phyloP scores from a whole-genome alignment of 2,888 invertebrate genomes.

The Tetragonisca angustula region DNA sequence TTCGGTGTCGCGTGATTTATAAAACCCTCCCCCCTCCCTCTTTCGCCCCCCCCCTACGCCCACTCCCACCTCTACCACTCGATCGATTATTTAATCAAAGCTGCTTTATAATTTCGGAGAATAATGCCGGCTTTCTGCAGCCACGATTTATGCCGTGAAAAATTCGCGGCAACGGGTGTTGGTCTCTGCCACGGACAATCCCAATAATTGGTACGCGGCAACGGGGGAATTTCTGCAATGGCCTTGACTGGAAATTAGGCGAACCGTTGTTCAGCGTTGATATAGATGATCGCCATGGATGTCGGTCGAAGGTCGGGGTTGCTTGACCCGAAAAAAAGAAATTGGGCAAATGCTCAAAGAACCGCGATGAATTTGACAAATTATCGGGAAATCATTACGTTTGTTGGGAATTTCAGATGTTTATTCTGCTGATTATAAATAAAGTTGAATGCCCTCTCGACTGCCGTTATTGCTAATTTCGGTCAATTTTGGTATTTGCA shows the following conservation, averaged over 20 bases:
- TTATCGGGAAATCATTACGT: too few species aligned
- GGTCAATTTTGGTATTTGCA: too few species aligned
- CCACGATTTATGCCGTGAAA: slow-evolving; percentile 18
- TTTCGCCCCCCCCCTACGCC: too few species aligned
- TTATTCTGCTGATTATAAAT: too few species aligned
- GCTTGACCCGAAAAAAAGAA: not conserved
- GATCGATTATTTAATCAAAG: slow-evolving; percentile 48
- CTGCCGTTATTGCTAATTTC: too few species aligned
- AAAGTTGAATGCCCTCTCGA: too few species aligned
- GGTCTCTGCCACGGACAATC: slow-evolving; percentile 6
- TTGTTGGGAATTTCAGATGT: too few species aligned
- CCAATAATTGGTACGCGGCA: not conserved
- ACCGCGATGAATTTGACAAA: too few species aligned
- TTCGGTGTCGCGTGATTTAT: slow-evolving; percentile 32
- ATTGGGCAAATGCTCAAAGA: not conserved
- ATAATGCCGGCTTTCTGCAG: slow-evolving; percentile 7
- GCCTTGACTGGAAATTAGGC: slow-evolving; percentile 48
- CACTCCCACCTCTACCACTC: not conserved
- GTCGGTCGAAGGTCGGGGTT: slow-evolving; percentile 21
- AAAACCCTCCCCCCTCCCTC: not conserved
- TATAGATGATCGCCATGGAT: not conserved
- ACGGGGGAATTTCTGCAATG: slow-evolving; percentile 4
- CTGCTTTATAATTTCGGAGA: slow-evolving; percentile 29
- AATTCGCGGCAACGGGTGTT: slow-evolving; percentile 7
- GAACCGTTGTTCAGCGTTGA: not conserved